These are phyloP conservation scores for Cyclophora albipunctata DNA, from an alignment of 2,888 invertebrate species.

Conservation along the genomic window DNA sequence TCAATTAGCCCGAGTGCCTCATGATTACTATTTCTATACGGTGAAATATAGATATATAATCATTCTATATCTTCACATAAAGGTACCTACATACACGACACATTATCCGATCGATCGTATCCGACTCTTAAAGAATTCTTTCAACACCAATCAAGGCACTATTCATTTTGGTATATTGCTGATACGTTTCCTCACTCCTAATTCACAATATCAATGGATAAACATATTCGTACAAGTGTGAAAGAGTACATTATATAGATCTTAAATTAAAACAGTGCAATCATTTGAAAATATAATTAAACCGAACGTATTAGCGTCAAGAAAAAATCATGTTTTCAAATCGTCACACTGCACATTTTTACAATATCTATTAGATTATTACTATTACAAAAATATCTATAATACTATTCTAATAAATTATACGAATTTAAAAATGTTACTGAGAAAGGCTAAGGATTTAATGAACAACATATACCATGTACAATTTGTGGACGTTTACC, in stretches of 20 bases:
- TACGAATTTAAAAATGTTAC: constrained; percentile 55
- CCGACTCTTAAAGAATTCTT: constrained; percentile 42
- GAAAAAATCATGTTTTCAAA: constrained; percentile 29
- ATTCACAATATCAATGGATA: constrained; percentile 63
- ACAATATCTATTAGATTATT: constrained; percentile 58
- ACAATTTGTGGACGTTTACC: constrained; percentile 38
- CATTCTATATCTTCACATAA: constrained; percentile 39
- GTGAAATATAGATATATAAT: constrained; percentile 75
- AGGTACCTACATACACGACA: constrained; percentile 31
- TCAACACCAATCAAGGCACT: constrained; percentile 69
- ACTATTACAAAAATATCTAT: constrained; percentile 74
- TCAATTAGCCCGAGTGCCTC: constrained; percentile 63
- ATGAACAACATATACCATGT: constrained; percentile 68
- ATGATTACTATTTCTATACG: constrained; percentile 75
- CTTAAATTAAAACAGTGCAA: constrained; percentile 39
- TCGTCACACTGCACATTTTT: constrained; percentile 37
- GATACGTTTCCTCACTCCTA: constrained; percentile 72
- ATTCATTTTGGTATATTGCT: constrained; percentile 74
- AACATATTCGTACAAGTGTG: constrained; percentile 55
- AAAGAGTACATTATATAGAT: constrained; percentile 56
- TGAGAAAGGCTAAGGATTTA: constrained; percentile 71
- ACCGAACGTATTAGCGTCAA: constrained; percentile 9
- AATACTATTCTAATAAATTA: constrained; percentile 67
- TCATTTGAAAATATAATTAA: constrained; percentile 29
- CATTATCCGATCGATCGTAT: constrained; percentile 37